A percentile compares a stretch with the other conserved stretches of the same genome.
These are phyloP conservation scores for Syrphus vitripennis DNA, from an alignment of 2,888 invertebrate species.

Conservation along the genomic window DNA sequence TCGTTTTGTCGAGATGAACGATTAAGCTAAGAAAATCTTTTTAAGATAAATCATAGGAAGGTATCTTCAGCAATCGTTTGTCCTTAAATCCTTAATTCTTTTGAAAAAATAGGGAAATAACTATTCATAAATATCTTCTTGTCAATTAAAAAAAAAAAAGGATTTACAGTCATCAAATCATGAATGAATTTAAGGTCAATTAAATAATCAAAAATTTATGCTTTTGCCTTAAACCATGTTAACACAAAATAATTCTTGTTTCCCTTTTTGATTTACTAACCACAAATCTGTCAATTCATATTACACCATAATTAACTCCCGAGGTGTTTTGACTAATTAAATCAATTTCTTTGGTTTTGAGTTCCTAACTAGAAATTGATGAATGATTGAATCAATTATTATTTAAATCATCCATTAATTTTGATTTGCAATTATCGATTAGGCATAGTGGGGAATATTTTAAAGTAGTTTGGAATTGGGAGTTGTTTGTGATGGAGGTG, in stretches of 20 bases:
- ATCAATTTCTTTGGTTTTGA: conserved; percentile 8
- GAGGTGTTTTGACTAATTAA: conserved; percentile 25
- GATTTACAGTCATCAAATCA: too few species aligned
- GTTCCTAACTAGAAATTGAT: background rate
- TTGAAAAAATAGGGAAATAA: too few species aligned
- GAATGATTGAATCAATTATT: background rate
- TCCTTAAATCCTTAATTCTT: too few species aligned
- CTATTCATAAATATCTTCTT: background rate
- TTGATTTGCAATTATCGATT: background rate
- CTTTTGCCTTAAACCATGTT: background rate
- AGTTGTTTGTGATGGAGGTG: too few species aligned
- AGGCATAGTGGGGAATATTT: background rate
- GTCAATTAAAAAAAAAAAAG: too few species aligned
- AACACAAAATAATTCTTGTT: background rate
- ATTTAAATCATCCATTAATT: background rate
- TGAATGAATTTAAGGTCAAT: too few species aligned
- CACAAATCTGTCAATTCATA: conserved; percentile 15
- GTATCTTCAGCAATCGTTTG: background rate
- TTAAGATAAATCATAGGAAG: background rate
- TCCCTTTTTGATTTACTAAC: background rate
- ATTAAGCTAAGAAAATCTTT: background rate
- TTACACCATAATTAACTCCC: conserved; percentile 16
- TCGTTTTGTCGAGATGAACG: background rate
- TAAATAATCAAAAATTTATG: too few species aligned
- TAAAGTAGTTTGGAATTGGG: background rate